Evolutionary conservation across 2,888 invertebrate genomes (phyloP).

Genomic region (Drosophila nigricruria): DNA sequence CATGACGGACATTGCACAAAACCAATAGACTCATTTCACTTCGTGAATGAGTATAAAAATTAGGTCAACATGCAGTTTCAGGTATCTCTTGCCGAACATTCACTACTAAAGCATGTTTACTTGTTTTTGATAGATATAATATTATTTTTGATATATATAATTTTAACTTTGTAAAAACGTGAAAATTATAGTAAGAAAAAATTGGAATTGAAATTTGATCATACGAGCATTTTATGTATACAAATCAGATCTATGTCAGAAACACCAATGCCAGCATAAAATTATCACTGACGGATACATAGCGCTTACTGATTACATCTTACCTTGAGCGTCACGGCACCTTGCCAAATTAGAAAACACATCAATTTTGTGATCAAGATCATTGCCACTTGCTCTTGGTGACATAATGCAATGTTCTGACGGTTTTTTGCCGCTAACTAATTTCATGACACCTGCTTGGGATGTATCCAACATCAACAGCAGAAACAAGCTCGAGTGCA

Average conservation of each 20-base stretch:
- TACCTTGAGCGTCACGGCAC: slow-evolving; percentile 66
- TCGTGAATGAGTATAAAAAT: too few species aligned
- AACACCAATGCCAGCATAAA: background rate
- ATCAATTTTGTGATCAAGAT: slow-evolving; percentile 78
- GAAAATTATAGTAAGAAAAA: too few species aligned
- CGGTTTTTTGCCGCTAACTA: slow-evolving; percentile 30
- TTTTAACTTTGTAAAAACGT: too few species aligned
- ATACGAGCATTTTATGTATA: background rate
- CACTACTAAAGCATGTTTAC: too few species aligned
- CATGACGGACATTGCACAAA: too few species aligned
- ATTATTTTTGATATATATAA: too few species aligned
- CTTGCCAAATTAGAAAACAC: slow-evolving; percentile 78
- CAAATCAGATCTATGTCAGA: background rate
- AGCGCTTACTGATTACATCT: background rate
- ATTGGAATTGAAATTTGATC: too few species aligned
- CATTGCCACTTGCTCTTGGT: slow-evolving; percentile 59
- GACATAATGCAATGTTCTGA: slow-evolving; percentile 54
- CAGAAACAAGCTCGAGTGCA: background rate
- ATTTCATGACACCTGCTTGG: slow-evolving; percentile 67
- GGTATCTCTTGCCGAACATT: too few species aligned
- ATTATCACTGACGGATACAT: slow-evolving; percentile 10
- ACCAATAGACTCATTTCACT: too few species aligned
- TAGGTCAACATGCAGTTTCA: too few species aligned
- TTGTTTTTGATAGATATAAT: too few species aligned
- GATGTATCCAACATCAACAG: slow-evolving; percentile 49